phyloP scores from a whole-genome alignment of 2,888 invertebrate species.

The Exephanes ischioxanthus region DNA sequence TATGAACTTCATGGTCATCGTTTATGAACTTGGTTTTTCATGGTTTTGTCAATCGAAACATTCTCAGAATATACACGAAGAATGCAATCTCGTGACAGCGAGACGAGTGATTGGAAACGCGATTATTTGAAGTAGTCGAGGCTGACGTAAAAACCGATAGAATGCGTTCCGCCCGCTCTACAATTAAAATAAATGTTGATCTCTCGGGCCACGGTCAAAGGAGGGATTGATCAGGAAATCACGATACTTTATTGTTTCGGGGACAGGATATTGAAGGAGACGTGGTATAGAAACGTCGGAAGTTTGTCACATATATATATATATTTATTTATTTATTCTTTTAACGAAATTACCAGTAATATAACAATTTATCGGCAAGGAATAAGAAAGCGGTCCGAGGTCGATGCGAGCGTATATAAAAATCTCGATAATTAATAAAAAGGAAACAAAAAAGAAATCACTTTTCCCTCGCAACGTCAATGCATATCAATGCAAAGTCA shows the following conservation, averaged over 20 bases:
- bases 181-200: conserved; percentile 50
- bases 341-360: not conserved
- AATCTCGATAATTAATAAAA: not conserved
- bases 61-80: not conserved
- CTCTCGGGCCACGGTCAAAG: conserved; percentile 20
- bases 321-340: conserved; percentile 7
- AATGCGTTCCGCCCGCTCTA: conserved; percentile 14
- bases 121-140: conserved; percentile 29
- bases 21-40: conserved; percentile 8
- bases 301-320: not conserved
- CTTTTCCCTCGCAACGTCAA: not conserved
- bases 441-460: not conserved
- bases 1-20: not conserved
- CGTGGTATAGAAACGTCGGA: conserved; percentile 7
- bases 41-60: not conserved
- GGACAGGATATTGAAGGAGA: conserved; percentile 37
- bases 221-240: conserved; percentile 8
- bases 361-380: not conserved
- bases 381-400: not conserved
- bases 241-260: conserved; percentile 25
- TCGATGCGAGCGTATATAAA: not conserved
- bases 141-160: conserved; percentile 25
- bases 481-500: no score
- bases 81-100: not conserved
- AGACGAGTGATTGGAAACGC: conserved; percentile 22